Conservation (phyloP, 1,140 invertebrate species). For the Uloborus diversus region DNA sequence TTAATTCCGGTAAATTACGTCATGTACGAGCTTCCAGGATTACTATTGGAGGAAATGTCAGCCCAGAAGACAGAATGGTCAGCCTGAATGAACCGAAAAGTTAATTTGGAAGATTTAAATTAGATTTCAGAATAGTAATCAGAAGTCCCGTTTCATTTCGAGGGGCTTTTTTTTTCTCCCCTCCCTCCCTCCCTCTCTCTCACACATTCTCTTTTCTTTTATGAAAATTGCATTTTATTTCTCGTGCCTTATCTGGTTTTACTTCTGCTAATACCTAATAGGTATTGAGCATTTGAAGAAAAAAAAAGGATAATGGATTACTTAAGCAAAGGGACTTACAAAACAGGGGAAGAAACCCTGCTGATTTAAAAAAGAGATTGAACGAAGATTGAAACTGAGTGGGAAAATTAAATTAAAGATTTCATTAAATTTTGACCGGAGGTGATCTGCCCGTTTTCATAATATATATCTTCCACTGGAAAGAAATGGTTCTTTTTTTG, state of each 20-base stretch:
- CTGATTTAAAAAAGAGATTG: not conserved
- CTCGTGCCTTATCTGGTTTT: not conserved
- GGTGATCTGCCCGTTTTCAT: too few species aligned
- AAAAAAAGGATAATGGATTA: slow-evolving; percentile 38
- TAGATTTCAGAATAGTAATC: slow-evolving; percentile 37
- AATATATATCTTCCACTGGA: too few species aligned
- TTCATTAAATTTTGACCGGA: too few species aligned
- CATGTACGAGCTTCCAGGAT: slow-evolving; percentile 23
- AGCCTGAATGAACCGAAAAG: slow-evolving; percentile 22
- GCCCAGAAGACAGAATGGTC: slow-evolving; percentile 2
- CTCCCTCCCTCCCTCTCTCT: not conserved
- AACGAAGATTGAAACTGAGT: too few species aligned
- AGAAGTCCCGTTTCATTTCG: slow-evolving; percentile 6
- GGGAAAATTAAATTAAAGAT: slow-evolving; percentile 8
- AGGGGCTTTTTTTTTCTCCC: not conserved
- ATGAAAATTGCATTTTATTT: not conserved
- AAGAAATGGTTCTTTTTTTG: too few species aligned
- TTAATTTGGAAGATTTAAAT: slow-evolving; percentile 50
- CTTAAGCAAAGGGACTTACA: not conserved
- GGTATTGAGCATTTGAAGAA: slow-evolving; percentile 24
- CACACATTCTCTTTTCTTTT: not conserved
- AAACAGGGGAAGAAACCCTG: not conserved
- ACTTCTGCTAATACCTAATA: slow-evolving; percentile 20
- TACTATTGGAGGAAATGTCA: slow-evolving; percentile 36
- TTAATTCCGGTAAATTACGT: slow-evolving; percentile 42